Evolutionary conservation across 64 coral and sea anemone species (phyloP), one percentile per base, ranked within the genome.

Genomic region (Actinia equina): DNA sequence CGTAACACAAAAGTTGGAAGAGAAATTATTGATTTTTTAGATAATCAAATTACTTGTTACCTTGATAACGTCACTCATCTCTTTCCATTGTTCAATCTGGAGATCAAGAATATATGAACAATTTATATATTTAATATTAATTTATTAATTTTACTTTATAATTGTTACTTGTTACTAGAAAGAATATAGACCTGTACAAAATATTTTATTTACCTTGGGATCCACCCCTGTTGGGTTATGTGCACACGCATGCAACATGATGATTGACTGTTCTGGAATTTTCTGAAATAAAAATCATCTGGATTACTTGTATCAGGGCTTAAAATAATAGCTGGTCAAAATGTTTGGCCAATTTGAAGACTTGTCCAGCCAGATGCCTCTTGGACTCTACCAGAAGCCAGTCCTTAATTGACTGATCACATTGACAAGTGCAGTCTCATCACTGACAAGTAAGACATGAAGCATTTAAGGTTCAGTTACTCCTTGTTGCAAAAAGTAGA

Each of bases 211-310:
- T 90, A 99, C 97, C 91, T 99, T 99, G 17, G 97, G 97, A 42
- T 99, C 97, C 0, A 99, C 97, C 44, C 97, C 97, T 80, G 97
- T 99, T 12, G 97, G 97, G 77, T 99, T 99, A 64, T 99, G 97
- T 63, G 97, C 97, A 93, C 97, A 99, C 3, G 93, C 97, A 89
- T 99, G 97, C 6, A 99, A 87, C 18, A 99, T 19, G 18, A 99
- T 43, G 10, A 95, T 62, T 46, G 97, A 99, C 17, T 88, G 86
- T 77, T 99, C 93, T 23, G 93, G 97, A 59, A 99, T 90, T 90
- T 90, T 95, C 97, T 99, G 37, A 43, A 85, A 67, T 83, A 77
- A 82, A 19, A 84, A 26, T 6, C 27, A 27, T 12, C 2, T 1
- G 7, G 46, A 49, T 49, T 49, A 49, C 46, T 49, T 49, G 46